These are phyloP conservation scores for Cyphomyrus discorhynchus DNA, from an alignment of 2,113 vertebrate species.

Conservation along the genomic window DNA sequence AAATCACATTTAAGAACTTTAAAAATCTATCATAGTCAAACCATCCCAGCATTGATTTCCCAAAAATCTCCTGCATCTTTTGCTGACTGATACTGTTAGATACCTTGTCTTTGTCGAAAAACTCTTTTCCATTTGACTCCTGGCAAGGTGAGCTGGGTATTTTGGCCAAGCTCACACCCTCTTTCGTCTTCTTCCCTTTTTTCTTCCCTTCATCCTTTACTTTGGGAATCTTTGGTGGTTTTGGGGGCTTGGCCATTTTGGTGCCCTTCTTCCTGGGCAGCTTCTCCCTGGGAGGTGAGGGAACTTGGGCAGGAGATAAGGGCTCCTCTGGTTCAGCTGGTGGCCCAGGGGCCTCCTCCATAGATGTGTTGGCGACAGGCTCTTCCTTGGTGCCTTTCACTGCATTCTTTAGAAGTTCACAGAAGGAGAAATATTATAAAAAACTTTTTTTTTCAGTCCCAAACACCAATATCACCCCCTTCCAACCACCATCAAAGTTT, in stretches of 20 bases:
- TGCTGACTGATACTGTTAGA: not conserved
- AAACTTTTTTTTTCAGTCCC: not conserved
- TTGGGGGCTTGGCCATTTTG: slow-evolving; percentile 36
- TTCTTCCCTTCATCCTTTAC: slow-evolving; percentile 87
- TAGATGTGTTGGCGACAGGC: slow-evolving; percentile 57
- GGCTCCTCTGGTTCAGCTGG: slow-evolving; percentile 67
- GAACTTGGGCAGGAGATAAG: slow-evolving; percentile 62
- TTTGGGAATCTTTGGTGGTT: slow-evolving; percentile 70
- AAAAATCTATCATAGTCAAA: not conserved
- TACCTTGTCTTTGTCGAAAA: slow-evolving; percentile 86
- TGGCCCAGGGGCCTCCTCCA: slow-evolving; percentile 70
- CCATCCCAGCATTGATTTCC: not conserved
- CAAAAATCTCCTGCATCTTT: not conserved
- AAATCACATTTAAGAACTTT: not conserved
- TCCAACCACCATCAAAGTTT: not conserved
- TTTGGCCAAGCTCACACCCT: slow-evolving; percentile 67
- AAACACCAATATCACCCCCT: not conserved
- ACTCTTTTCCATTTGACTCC: slow-evolving; percentile 91
- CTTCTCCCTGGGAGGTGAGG: slow-evolving; percentile 58
- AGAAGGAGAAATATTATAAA: not conserved
- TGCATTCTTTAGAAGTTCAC: slow-evolving; percentile 65
- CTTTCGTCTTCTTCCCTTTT: slow-evolving; percentile 81
- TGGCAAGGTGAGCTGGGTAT: slow-evolving; percentile 84
- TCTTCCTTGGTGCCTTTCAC: slow-evolving; percentile 82
- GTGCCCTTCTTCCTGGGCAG: slow-evolving; percentile 52